phyloP scores from a whole-genome alignment of 2,888 invertebrate genomes.

The Scaptodrosophila latifasciaeformis region DNA sequence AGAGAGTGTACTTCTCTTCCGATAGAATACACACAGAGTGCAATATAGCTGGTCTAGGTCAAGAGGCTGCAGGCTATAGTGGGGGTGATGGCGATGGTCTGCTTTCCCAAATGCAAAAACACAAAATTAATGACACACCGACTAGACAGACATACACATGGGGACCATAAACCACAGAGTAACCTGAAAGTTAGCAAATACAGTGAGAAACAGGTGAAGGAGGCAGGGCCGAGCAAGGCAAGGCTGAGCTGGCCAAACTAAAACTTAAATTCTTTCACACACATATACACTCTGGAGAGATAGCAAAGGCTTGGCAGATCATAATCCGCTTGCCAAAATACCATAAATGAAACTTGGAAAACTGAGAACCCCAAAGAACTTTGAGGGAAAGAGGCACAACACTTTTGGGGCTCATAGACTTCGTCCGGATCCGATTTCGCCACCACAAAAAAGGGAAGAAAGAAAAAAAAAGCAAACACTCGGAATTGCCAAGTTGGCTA shows the following conservation, averaged over 20 bases:
- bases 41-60: too few species aligned
- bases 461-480: too few species aligned
- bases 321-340: slow-evolving; percentile 57
- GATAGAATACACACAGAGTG: too few species aligned
- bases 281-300: slow-evolving; percentile 1
- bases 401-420: background rate
- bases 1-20: too few species aligned
- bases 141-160: slow-evolving; percentile 26
- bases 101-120: slow-evolving; percentile 14
- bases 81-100: too few species aligned
- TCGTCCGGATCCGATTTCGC: too few species aligned
- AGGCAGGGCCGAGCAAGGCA: slow-evolving; percentile 32
- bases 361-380: too few species aligned
- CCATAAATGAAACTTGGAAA: slow-evolving; percentile 49
- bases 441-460: too few species aligned
- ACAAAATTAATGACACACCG: slow-evolving; percentile 49
- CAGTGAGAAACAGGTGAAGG: slow-evolving; percentile 8
- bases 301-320: slow-evolving; percentile 33
- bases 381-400: too few species aligned
- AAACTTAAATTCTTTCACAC: slow-evolving; percentile 25
- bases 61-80: too few species aligned
- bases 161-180: slow-evolving; percentile 48
- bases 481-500: background rate
- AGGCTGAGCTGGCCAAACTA: slow-evolving; percentile 45
- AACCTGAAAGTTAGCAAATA: slow-evolving; percentile 52